Percentiles rank a stretch among this genome's conserved stretches.
Evolutionary conservation across 2,888 invertebrate genomes (phyloP).

Genomic region (Athalia rosae): DNA sequence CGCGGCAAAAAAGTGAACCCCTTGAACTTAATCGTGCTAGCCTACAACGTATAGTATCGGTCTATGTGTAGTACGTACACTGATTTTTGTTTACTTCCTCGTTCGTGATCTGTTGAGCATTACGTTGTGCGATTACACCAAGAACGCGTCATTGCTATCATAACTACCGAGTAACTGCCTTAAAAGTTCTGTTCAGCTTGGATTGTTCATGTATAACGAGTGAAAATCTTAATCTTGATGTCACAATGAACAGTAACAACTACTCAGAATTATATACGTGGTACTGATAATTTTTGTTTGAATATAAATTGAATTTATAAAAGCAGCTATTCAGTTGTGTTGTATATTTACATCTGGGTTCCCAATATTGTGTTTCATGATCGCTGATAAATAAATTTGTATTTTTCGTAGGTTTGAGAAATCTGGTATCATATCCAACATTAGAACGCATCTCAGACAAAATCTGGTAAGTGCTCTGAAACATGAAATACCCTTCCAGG

Average conservation of each 20-base stretch:
- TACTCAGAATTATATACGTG: conserved; percentile 67
- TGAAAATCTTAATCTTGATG: neutral
- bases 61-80: too few relatives aligned
- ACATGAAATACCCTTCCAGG: conserved; percentile 61
- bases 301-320: neutral
- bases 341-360: conserved; percentile 7
- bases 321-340: conserved; percentile 4
- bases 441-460: conserved; percentile 69
- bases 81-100: too few relatives aligned
- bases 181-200: neutral
- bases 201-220: conserved; percentile 2
- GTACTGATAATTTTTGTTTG: conserved; percentile 54
- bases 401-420: conserved; percentile 67
- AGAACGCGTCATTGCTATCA: too few relatives aligned
- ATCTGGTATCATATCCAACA: conserved; percentile 69
- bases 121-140: too few relatives aligned
- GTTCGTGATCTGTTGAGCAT: too few relatives aligned
- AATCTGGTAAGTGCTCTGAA: conserved; percentile 69
- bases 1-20: too few relatives aligned
- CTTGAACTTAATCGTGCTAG: too few relatives aligned
- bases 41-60: too few relatives aligned
- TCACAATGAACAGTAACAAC: conserved; percentile 65
- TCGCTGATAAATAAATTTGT: neutral
- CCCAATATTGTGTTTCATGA: conserved; percentile 1
- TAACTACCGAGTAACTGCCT: too few relatives aligned